Conservation (phyloP, 2,113 vertebrate genomes). For the Dendrocopos noguchii region DNA sequence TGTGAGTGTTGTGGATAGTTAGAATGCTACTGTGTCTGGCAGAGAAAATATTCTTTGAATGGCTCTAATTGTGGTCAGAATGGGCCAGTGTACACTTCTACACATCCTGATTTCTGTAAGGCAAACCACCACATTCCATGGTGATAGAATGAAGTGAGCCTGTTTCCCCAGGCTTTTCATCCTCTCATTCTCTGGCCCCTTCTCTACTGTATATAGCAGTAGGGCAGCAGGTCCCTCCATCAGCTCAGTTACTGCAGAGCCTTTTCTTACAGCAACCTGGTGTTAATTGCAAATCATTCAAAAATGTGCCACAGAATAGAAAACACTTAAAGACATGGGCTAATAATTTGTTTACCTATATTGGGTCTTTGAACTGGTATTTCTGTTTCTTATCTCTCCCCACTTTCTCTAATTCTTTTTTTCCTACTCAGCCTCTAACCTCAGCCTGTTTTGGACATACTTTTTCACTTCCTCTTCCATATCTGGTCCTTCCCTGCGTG, state of each 20-base stretch:
- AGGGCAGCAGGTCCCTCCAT: not conserved
- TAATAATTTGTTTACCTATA: not conserved
- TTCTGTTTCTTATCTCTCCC: not conserved
- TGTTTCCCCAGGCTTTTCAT: not conserved
- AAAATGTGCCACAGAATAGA: not conserved
- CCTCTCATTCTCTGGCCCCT: not conserved
- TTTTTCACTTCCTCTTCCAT: not conserved
- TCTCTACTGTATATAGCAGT: rapidly evolving
- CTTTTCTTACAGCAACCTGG: not conserved
- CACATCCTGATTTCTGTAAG: not conserved
- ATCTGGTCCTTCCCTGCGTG: not conserved
- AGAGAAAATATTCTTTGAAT: not conserved
- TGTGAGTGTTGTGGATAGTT: not conserved
- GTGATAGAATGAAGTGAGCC: not conserved
- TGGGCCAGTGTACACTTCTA: not conserved
- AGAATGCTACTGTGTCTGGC: not conserved
- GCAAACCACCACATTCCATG: not conserved
- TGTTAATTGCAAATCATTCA: not conserved
- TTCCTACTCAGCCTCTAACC: not conserved
- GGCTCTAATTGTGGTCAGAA: not conserved
- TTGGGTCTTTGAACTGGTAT: not conserved
- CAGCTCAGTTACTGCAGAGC: not conserved
- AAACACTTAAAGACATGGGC: not conserved
- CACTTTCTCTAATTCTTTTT: not conserved
- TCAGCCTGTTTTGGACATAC: not conserved